A percentile compares a stretch with the other conserved stretches of the same genome.
phyloP scores from a whole-genome alignment of 2,797 vertebrate species.

The Malacoctenus gilli region DNA sequence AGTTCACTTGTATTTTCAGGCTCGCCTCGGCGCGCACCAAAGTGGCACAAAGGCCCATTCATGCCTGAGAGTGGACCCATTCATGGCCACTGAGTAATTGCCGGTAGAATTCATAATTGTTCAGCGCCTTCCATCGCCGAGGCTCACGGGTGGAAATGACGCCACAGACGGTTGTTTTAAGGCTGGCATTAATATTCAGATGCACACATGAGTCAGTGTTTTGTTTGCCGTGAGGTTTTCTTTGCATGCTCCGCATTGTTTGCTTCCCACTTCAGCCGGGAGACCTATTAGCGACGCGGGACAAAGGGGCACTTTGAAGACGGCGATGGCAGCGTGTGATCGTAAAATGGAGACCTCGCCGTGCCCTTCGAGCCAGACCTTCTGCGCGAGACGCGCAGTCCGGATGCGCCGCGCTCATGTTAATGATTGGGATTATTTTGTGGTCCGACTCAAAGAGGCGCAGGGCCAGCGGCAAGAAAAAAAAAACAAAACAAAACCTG shows the following conservation, averaged over 20 bases:
- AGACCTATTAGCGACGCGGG: slow-evolving; percentile 15
- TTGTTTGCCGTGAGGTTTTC: slow-evolving; percentile 54
- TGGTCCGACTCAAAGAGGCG: too few relatives aligned
- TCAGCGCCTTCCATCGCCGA: slow-evolving; percentile 78
- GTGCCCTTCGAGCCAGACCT: slow-evolving; percentile 1
- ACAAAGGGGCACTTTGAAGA: slow-evolving; percentile 56
- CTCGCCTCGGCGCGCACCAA: slow-evolving; percentile 63
- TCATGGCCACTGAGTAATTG: slow-evolving; percentile 79
- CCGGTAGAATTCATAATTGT: slow-evolving; percentile 81
- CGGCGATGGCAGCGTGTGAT: slow-evolving; percentile 25
- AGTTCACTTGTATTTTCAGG: slow-evolving; percentile 77
- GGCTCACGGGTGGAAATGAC: slow-evolving; percentile 76
- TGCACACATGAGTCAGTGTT: slow-evolving; percentile 49
- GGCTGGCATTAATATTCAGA: slow-evolving; percentile 72
- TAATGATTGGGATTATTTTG: too few relatives aligned
- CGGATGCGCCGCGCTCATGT: slow-evolving; percentile 24
- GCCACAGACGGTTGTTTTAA: slow-evolving; percentile 68
- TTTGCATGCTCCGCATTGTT: slow-evolving; percentile 58
- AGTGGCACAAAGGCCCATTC: slow-evolving; percentile 81
- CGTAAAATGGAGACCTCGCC: slow-evolving; percentile 16
- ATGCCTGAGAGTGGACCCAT: slow-evolving; percentile 78
- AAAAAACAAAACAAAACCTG: too few relatives aligned
- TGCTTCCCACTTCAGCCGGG: slow-evolving; percentile 50
- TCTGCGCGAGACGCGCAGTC: not conserved
- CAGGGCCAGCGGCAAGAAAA: too few relatives aligned